Conservation (phyloP, 2,888 invertebrate genomes). For the Pterostichus niger region DNA sequence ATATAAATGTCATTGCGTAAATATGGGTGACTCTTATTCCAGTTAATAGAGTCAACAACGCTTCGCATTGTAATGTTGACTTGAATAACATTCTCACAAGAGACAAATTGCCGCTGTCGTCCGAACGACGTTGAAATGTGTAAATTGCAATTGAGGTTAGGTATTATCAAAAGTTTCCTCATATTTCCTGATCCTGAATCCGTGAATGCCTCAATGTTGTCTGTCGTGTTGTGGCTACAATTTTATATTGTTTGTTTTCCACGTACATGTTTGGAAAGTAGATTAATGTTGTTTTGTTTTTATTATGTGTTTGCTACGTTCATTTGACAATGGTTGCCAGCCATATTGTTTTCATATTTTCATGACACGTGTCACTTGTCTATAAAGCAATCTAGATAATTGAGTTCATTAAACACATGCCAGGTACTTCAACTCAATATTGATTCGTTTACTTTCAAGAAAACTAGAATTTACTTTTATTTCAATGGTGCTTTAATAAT, state of each 20-base stretch:
- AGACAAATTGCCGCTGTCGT: slow-evolving; percentile 31
- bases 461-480: too few relatives aligned
- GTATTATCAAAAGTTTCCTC: slow-evolving; percentile 41
- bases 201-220: background rate
- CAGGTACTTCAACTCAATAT: too few relatives aligned
- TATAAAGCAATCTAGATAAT: too few relatives aligned
- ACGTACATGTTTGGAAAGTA: slow-evolving; percentile 13
- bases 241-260: slow-evolving; percentile 2
- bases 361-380: too few relatives aligned
- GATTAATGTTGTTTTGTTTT: slow-evolving; percentile 40
- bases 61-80: slow-evolving; percentile 3
- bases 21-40: background rate
- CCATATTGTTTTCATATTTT: too few relatives aligned
- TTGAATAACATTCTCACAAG: slow-evolving; percentile 31
- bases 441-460: too few relatives aligned
- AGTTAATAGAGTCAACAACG: slow-evolving; percentile 46
- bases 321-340: too few relatives aligned
- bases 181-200: slow-evolving; percentile 38
- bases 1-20: background rate
- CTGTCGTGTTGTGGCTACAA: background rate
- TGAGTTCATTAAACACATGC: too few relatives aligned
- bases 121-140: background rate
- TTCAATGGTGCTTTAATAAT: too few relatives aligned
- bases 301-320: background rate
- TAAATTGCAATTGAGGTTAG: slow-evolving; percentile 39